Conservation (phyloP, 2,113 vertebrate species). For the Furnarius figulus region DNA sequence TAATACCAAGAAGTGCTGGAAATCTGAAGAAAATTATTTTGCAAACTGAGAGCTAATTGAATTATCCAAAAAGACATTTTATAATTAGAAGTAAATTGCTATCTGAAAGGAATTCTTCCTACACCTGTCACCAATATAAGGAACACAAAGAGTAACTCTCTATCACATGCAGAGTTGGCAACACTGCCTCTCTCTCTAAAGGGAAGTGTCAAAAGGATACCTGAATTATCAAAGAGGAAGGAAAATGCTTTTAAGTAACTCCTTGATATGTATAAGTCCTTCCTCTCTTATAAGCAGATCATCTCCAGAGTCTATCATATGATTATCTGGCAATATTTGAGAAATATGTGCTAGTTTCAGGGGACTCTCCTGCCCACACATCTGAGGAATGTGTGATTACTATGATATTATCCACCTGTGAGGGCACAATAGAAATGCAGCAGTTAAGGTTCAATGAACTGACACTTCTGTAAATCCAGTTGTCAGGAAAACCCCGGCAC, state of each 20-base stretch:
- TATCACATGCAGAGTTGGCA: neutral
- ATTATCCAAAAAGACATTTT: neutral
- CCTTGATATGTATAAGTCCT: rapidly evolving
- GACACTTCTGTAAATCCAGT: neutral
- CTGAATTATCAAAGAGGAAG: neutral
- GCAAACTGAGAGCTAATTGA: neutral
- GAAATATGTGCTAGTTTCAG: neutral
- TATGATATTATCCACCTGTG: neutral
- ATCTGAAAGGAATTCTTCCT: neutral
- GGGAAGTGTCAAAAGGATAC: neutral
- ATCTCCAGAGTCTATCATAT: neutral
- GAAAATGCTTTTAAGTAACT: neutral
- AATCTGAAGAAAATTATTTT: slow-evolving; percentile 7
- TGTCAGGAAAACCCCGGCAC: neutral
- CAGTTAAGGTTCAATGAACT: neutral
- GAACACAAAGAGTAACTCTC: neutral
- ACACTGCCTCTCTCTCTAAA: neutral
- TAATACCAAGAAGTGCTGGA: neutral
- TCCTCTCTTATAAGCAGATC: neutral
- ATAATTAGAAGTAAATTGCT: neutral
- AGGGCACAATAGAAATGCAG: neutral
- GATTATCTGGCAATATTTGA: neutral
- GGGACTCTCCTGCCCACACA: neutral
- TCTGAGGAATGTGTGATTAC: neutral
- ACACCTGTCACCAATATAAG: neutral